Conservation (phyloP, 2,888 invertebrate species). For the Ormia ochracea region DNA sequence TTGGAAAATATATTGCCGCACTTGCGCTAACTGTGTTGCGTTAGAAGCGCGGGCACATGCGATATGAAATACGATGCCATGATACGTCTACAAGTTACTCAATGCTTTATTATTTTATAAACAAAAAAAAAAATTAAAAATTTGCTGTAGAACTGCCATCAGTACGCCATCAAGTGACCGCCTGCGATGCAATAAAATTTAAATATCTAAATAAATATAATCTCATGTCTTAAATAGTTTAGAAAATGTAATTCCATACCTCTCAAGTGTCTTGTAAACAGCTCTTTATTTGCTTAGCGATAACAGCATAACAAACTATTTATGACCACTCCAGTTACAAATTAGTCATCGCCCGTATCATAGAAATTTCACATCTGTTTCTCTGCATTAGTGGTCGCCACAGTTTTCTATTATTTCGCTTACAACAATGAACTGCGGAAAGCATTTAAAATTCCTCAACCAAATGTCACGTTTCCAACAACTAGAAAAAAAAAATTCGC, state of each 20-base stretch:
- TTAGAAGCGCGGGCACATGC: too few species aligned
- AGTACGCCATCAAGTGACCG: neutral
- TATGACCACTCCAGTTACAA: constrained; percentile 13
- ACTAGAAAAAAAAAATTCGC: constrained; percentile 24
- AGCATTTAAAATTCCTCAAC: constrained; percentile 37
- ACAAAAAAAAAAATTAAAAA: too few species aligned
- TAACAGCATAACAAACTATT: constrained; percentile 5
- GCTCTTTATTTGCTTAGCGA: constrained; percentile 6
- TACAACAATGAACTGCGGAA: constrained; percentile 3
- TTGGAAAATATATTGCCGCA: too few species aligned
- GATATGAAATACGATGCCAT: too few species aligned
- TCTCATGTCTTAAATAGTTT: neutral
- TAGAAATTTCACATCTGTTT: constrained; percentile 44
- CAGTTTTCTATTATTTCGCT: constrained; percentile 46
- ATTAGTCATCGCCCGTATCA: constrained; percentile 59
- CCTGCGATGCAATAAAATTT: neutral
- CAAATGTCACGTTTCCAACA: constrained; percentile 44
- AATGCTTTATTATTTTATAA: too few species aligned
- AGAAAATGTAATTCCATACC: neutral
- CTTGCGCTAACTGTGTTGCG: too few species aligned
- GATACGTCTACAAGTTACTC: too few species aligned
- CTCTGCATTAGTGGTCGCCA: constrained; percentile 26
- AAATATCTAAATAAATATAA: neutral
- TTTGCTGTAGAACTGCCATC: neutral
- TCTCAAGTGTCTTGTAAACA: neutral